phyloP scores from a whole-genome alignment of 2,113 vertebrate species.

The Dolichallabes microphthalmus region DNA sequence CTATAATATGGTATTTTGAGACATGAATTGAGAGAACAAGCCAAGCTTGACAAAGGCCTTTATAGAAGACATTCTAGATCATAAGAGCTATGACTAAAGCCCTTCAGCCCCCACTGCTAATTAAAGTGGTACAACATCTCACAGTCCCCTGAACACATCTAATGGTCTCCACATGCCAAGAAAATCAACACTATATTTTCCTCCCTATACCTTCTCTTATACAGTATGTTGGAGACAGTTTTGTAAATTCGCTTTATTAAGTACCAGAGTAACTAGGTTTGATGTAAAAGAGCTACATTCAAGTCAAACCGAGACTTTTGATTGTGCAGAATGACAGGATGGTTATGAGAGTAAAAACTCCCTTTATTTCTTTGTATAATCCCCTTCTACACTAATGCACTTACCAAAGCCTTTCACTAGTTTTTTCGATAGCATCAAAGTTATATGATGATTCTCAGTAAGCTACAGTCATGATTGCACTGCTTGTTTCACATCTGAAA shows the following conservation, averaged over 20 bases:
- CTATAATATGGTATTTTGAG: conserved; percentile 31
- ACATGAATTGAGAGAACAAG: conserved; percentile 34
- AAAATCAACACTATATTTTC: conserved; percentile 58
- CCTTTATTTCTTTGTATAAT: too few species aligned
- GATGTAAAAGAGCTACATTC: too few species aligned
- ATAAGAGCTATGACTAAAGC: conserved; percentile 55
- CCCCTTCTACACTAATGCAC: too few species aligned
- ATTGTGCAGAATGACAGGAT: too few species aligned
- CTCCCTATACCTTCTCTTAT: conserved; percentile 21
- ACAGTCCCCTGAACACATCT: conserved; percentile 71
- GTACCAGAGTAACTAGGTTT: not conserved
- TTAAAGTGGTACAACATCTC: conserved; percentile 75
- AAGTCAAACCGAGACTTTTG: too few species aligned
- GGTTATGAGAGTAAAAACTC: too few species aligned
- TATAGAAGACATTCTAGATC: conserved; percentile 28
- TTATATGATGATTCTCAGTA: too few species aligned
- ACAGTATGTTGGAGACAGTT: too few species aligned
- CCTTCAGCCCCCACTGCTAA: conserved; percentile 65
- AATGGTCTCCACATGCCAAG: conserved; percentile 61
- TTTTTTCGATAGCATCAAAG: too few species aligned
- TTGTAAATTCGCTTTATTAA: not conserved
- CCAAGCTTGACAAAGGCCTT: conserved; percentile 52
- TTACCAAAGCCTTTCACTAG: too few species aligned
- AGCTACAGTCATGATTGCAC: too few species aligned
- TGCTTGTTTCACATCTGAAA: too few species aligned